Base-by-base conservation (phyloP, 2,797 vertebrate species). In the Phoeniculus purpureus region DNA sequence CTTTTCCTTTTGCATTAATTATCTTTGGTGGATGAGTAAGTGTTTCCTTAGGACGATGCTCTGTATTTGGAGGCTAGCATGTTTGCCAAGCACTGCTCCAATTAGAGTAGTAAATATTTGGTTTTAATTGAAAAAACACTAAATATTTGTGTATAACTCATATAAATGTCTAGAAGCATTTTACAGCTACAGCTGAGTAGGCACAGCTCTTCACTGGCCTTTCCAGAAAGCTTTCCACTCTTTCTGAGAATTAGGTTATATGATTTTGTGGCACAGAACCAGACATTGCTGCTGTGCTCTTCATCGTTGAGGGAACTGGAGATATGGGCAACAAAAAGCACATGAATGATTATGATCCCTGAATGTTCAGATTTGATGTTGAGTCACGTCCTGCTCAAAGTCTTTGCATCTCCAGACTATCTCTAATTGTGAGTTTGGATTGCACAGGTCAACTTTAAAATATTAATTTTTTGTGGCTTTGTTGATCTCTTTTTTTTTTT, bases 21-120 rank as follows among this genome's bases (percentile, higher is more conserved):
- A 43, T 26, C 15, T 61, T 59, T 26, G 21, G 71, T 66, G 47
- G 66, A 31, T 80, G 56, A 81, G 9, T 70, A 51, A 58, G 34
- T 64, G 54, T 93, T 93, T 94, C 64, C 51, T 93, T 72, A 90
- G 82, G 84, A 93, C 84, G 85, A 79, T 85, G 31, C 50, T 91
- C 58, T 73, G 20, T 74, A 47, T 84, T 93, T 92, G 84, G 75
- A 80, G 70, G 71, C 19, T 26, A 23, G 34, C 0, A 0, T 10
- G 13, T 76, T 84, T 94, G 83, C 88, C 73, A 90, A 90, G 52
- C 43, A 64, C 62, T 54, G 37, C 73, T 92, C 50, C 62, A 83
- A 73, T 89, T 89, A 73, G 67, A 90, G 54, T 54, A 85, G 75
- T 89, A 94, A 96, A 94, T 94, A 93, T 65, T 94, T 95, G 84